phyloP scores from a whole-genome alignment of 2,113 vertebrate genomes.

The Periophthalmus modestus region DNA sequence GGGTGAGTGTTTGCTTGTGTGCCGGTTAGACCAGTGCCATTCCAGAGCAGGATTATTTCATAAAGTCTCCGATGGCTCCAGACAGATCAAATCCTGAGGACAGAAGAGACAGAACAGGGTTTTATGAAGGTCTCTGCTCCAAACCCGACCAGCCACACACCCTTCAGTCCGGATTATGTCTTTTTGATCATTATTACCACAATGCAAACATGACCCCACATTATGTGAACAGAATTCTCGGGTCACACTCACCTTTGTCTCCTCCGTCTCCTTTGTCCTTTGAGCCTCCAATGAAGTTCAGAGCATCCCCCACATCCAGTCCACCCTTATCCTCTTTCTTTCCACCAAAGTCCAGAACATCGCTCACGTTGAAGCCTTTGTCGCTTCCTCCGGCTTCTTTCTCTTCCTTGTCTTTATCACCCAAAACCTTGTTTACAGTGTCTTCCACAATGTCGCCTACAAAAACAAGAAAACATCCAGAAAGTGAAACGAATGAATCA shows the following conservation, averaged over 20 bases:
- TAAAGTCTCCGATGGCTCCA: rapidly evolving
- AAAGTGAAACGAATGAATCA: background rate
- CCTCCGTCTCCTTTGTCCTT: background rate
- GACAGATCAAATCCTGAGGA: background rate
- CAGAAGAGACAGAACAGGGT: background rate
- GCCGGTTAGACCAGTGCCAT: background rate
- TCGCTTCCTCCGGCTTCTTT: background rate
- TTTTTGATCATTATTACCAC: background rate
- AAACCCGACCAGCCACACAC: background rate
- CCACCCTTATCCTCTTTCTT: background rate
- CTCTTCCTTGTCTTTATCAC: background rate
- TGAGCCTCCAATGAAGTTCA: background rate
- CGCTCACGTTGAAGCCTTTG: background rate
- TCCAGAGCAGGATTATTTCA: background rate
- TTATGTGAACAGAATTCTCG: background rate
- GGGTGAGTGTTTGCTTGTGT: background rate
- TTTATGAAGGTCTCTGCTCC: background rate
- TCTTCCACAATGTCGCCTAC: background rate
- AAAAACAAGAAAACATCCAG: background rate
- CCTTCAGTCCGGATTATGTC: background rate
- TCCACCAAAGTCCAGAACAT: background rate
- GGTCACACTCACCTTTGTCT: background rate
- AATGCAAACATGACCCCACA: background rate
- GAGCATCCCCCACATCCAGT: background rate
- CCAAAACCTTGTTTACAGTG: rapidly evolving